Base-by-base conservation (phyloP, 2,888 invertebrate genomes). In the Nomada fabriciana region DNA sequence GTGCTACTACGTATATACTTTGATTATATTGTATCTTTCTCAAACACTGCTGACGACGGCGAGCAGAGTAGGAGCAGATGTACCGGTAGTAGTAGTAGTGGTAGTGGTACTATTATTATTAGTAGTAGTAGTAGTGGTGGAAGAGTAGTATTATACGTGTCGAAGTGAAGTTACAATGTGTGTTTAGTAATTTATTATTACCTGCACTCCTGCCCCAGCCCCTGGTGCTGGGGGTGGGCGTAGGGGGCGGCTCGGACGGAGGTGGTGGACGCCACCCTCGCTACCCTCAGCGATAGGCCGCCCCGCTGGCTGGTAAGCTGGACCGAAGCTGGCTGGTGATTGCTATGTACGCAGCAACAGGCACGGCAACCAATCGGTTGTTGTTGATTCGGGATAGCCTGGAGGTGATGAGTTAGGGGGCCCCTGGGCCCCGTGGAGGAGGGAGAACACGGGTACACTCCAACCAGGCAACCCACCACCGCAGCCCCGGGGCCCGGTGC, bases 191-290 rank as follows among this genome's bases (percentile, higher is more conserved):
- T 83, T 91, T 93, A 93, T 93, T 92, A 85, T 91, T 93, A 94
- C 94, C 94, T 93, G 94, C 94, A 94, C 94, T 94, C 94, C 89
- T 93, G 92, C 90, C 93, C 92, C 92, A 93, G 92, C 89, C 91
- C 91, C 90, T 94, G 94, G 90, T 93, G 93, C 92, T 94, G 94
- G 91, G 93, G 92, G 91, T 94, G 93, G 92, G 93, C 93, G 94
- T 94, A 94, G 92, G 94, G 94, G 92, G 93, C 92, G 90, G 93
- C 92, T 91, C 94, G 94, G 93, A 93, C 93, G 92, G 94, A 94
- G 93, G 94, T 94, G 93, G 94, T 93, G 93, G 94, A 93, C 93
- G 94, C 94, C 94, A 94, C 94, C 93, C 94, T 94, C 92, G 94
- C 94, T 91, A 94, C 94, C 93, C 94, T 93, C 91, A 94, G 91